A percentile compares a stretch with the other conserved stretches of the same genome.
Conservation (phyloP, 2,113 vertebrate genomes). For the Otocyon megalotis region DNA sequence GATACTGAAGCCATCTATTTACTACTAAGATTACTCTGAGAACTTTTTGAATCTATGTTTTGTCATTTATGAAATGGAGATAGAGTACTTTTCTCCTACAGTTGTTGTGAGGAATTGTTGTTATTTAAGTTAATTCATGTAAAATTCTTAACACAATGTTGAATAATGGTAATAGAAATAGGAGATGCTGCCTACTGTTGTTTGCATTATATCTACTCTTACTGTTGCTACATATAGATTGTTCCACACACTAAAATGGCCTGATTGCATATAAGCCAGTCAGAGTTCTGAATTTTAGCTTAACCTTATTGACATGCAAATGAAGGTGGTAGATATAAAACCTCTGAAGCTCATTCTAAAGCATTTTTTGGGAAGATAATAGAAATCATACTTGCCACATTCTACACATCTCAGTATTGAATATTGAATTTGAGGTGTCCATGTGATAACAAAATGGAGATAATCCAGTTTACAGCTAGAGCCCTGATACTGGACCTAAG, state of each 20-base stretch:
- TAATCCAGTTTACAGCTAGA: not conserved
- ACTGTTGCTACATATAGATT: not conserved
- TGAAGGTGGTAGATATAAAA: not conserved
- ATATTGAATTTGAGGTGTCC: not conserved
- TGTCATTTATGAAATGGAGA: not conserved
- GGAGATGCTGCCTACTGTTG: not conserved
- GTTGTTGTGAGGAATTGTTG: not conserved
- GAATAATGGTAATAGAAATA: slow-evolving; percentile 37
- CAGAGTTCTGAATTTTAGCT: slow-evolving; percentile 39
- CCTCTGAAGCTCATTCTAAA: not conserved
- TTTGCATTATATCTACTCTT: not conserved
- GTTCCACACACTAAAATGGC: not conserved
- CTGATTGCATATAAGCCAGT: not conserved
- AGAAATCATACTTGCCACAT: not conserved
- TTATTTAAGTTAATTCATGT: slow-evolving; percentile 25
- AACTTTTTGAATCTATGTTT: not conserved
- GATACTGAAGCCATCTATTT: not conserved
- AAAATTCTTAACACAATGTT: not conserved
- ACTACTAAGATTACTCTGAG: not conserved
- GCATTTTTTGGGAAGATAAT: slow-evolving; percentile 12
- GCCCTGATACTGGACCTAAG: not conserved
- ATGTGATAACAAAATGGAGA: not conserved
- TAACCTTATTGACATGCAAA: not conserved
- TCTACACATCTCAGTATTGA: not conserved
- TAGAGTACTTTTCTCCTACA: not conserved